Conservation (phyloP, 2,888 invertebrate species). For the Desoria tigrina region DNA sequence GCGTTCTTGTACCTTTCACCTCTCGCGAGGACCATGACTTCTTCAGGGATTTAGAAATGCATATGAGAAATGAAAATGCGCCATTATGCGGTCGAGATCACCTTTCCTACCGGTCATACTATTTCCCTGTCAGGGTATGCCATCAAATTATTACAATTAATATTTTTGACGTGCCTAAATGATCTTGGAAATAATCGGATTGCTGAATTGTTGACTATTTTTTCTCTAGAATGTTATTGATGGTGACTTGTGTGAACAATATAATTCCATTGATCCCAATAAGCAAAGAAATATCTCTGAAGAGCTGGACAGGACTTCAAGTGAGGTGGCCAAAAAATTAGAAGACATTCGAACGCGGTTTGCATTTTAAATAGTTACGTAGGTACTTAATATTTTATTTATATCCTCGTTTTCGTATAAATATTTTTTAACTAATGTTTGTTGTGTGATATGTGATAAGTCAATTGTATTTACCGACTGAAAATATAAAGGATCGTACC, state of each 20-base stretch:
- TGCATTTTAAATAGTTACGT: slow-evolving; percentile 75
- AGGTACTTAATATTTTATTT: slow-evolving; percentile 7
- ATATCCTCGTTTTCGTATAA: slow-evolving; percentile 1
- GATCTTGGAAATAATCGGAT: too few species aligned
- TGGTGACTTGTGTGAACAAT: slow-evolving; percentile 98
- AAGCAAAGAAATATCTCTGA: slow-evolving; percentile 95
- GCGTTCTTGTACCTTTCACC: slow-evolving; percentile 90
- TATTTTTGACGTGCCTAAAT: not conserved
- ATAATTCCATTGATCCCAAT: slow-evolving; percentile 86
- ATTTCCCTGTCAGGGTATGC: slow-evolving; percentile 90
- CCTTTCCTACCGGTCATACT: slow-evolving; percentile 92
- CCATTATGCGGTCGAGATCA: slow-evolving; percentile 97
- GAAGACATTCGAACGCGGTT: slow-evolving; percentile 98
- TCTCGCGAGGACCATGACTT: slow-evolving; percentile 98
- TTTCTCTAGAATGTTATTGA: slow-evolving; percentile 88
- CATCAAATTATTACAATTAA: slow-evolving; percentile 13
- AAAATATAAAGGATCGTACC: not conserved
- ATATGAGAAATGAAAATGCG: slow-evolving; percentile 95
- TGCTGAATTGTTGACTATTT: not conserved
- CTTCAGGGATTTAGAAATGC: slow-evolving; percentile 99
- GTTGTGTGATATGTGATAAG: too few species aligned
- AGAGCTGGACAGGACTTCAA: slow-evolving; percentile 91
- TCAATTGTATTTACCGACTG: too few species aligned
- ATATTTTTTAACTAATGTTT: not conserved
- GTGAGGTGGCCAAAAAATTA: slow-evolving; percentile 96